phyloP scores from a whole-genome alignment of 2,888 invertebrate species.

The Epinotia demarniana region DNA sequence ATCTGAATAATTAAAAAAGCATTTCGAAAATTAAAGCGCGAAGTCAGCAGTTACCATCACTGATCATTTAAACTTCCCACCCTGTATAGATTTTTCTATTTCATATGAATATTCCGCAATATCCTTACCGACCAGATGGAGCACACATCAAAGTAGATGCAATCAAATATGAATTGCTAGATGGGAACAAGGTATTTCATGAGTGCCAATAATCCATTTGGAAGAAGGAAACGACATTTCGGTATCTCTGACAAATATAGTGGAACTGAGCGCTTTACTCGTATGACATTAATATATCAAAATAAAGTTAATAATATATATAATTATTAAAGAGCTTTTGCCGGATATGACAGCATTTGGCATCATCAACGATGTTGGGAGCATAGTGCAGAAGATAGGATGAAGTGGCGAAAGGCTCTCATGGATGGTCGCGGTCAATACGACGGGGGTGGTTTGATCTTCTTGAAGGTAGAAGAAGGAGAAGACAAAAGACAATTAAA shows the following conservation, averaged over 20 bases:
- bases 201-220: not conserved
- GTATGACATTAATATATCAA: not conserved
- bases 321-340: no score
- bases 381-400: no score
- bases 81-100: slow-evolving; percentile 1
- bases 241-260: not conserved
- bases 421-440: no score
- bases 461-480: no score
- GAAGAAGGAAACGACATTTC: not conserved
- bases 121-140: not conserved
- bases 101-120: not conserved
- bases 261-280: not conserved
- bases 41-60: not conserved
- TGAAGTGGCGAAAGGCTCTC: no score
- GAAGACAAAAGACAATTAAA: no score
- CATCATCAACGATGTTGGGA: no score
- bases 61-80: not conserved
- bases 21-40: not conserved
- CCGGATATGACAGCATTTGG: no score
- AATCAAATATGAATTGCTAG: slow-evolving; percentile 4
- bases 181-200: not conserved
- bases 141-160: slow-evolving; percentile 3
- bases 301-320: no score
- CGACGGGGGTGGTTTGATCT: no score
- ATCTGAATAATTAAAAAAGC: not conserved